Evolutionary conservation across 2,113 vertebrate genomes (phyloP), one percentile per base, ranked within the genome.

Genomic region (Chinchilla lanigera): DNA sequence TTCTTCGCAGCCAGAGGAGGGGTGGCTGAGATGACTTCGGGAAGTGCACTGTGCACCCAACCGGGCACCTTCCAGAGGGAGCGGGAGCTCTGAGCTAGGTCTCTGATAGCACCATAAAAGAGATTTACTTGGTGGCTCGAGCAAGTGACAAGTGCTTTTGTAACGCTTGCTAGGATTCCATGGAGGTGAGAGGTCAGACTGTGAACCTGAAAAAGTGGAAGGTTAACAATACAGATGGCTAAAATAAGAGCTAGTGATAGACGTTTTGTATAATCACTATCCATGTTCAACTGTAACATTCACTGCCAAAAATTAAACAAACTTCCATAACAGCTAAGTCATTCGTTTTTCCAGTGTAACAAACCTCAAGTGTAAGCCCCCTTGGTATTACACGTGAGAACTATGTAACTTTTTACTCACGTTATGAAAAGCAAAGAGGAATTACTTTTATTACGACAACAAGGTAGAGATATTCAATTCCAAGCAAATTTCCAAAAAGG

Each of bases 121-220:
- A 96, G 85, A 95, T 98, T 97, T 96, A 98, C 97, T 92, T 96
- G 90, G 87, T 93, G 90, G 86, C 75, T 97, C 90, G 96, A 77
- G 93, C 84, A 80, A 96, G 41, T 17, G 95, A 94, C 75, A 88
- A 95, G 71, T 85, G 80, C 28, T 22, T 93, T 84, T 95, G 82
- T 38, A n/a, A 95, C 7, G 44, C 77, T 35, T 65, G 58, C 73
- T 67, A 44, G 77, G 63, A 90, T 78, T 28, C 52, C 52, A 69
- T 52, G 28, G 75, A 97, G n/a, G 38, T 92, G 77, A 97, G 81
- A 89, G 96, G 90, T 41, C 86, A 71, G 97, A 94, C 81, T 95
- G 86, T 97, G 81, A 67, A 96, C 60, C 75, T 88, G 86, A 97
- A 91, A 56, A 73, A 88, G 24, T 0, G 82, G 44, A 33, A 61